Base-by-base conservation (phyloP, 2,797 vertebrate species). In the Saxicola maurus region DNA sequence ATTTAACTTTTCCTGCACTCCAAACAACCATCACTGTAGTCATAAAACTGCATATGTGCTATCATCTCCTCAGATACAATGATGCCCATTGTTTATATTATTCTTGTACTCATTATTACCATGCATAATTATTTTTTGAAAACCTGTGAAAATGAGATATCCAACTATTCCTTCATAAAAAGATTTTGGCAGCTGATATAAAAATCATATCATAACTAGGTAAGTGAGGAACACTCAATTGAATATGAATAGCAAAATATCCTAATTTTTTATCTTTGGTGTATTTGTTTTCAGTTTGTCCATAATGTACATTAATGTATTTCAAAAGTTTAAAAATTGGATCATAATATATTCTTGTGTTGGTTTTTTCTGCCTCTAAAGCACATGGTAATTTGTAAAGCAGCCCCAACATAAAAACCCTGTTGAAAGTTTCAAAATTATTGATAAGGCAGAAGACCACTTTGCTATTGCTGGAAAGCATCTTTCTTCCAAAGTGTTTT, bases 381-480 rank as follows among this genome's bases (percentile, higher is more conserved):
- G 2, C 11, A 49, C 12, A 49, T 18, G 17, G 6, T 33, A 23
- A 49, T 43, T 56, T 83, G 7, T 40, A 77, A 78, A 74, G 12
- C 10, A 48, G 14, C 12, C 30, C 46, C 11, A n/a, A 43, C 11
- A 23, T 7, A 10, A 86, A 59, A 82, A 78, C 19, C 0, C 4
- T 21, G 0, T 19, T 31, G 27, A 37, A 45, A 49, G 19, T 53
- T 88, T 89, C 30, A 52, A 67, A 84, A 69, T 13, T 2, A 6
- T 8, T 61, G 48, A 9, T 15, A 48, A 52, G 9, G 18, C 55
- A 23, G 11, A 28, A 55, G 7, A 64, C 48, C 25, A 35, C 4
- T 3, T 45, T 1, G 0, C 8, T 55, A 38, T 17, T 2, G 1
- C 7, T 60, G 49, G 28, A 78, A 21, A 49, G 12, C 20, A 72